Evolutionary conservation across 2,888 invertebrate genomes (phyloP).

Genomic region (Epistrophe eligans): DNA sequence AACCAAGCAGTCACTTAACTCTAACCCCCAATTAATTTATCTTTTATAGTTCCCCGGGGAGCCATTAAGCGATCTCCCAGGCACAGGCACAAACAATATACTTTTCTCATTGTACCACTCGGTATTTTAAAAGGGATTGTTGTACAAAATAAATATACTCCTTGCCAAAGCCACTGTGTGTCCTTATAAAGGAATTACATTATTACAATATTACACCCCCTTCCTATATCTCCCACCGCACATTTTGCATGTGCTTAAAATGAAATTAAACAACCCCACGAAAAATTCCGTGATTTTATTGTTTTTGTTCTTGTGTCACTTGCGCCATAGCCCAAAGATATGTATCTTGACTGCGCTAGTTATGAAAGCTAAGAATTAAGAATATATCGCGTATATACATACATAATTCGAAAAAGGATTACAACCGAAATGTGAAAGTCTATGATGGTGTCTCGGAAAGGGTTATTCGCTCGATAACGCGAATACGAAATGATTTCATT

Average conservation of each 20-base stretch:
- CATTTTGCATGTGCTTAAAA: slow-evolving; percentile 71
- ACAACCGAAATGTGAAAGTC: slow-evolving; percentile 51
- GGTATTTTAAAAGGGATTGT: slow-evolving; percentile 48
- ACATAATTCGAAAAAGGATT: slow-evolving; percentile 69
- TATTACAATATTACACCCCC: slow-evolving; percentile 52
- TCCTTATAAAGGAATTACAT: slow-evolving; percentile 65
- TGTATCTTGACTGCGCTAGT: slow-evolving; percentile 62
- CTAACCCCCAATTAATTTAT: slow-evolving; percentile 83
- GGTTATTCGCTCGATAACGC: slow-evolving; percentile 65
- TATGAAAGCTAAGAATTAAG: slow-evolving; percentile 69
- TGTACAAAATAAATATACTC: slow-evolving; percentile 30
- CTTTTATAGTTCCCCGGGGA: slow-evolving; percentile 83
- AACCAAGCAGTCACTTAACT: slow-evolving; percentile 79
- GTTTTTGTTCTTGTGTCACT: slow-evolving; percentile 59
- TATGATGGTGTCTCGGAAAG: slow-evolving; percentile 37
- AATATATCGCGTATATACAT: slow-evolving; percentile 38
- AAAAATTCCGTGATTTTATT: slow-evolving; percentile 64
- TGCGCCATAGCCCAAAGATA: slow-evolving; percentile 49
- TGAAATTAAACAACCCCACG: slow-evolving; percentile 73
- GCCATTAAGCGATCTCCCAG: slow-evolving; percentile 79
- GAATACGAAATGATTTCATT: slow-evolving; percentile 77
- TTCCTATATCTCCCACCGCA: background rate
- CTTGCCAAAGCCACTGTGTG: slow-evolving; percentile 44
- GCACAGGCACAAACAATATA: slow-evolving; percentile 38
- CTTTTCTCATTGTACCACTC: slow-evolving; percentile 24